These are phyloP conservation scores for Rhinatrema bivittatum DNA, from an alignment of 2,797 vertebrate genomes.

Conservation along the genomic window DNA sequence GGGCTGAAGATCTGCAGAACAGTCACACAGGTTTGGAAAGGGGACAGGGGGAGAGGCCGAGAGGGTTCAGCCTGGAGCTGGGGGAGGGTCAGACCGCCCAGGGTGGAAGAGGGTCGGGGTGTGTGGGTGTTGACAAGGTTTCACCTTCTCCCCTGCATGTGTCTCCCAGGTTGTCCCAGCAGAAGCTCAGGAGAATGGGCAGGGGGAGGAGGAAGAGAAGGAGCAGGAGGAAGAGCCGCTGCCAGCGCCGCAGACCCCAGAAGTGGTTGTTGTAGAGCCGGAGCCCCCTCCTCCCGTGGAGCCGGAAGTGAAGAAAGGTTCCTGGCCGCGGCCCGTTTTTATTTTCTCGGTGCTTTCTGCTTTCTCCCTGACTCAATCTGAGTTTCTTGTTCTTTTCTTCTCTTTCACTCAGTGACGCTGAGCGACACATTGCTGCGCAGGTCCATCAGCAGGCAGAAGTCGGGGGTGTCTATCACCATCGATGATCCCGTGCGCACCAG, in stretches of 20 bases:
- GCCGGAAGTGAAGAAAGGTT: conserved; percentile 72
- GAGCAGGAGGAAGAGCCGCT: conserved; percentile 56
- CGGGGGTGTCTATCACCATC: conserved; percentile 79
- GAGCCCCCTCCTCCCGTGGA: conserved; percentile 54
- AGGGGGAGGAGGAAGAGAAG: conserved; percentile 53
- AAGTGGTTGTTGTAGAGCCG: conserved; percentile 54
- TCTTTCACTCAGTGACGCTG: conserved; percentile 57
- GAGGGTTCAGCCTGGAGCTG: neutral
- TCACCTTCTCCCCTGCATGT: too few species aligned
- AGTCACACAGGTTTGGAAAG: conserved; percentile 73
- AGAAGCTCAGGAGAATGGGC: conserved; percentile 78
- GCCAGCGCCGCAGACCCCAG: conserved; percentile 51
- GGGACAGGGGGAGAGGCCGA: neutral
- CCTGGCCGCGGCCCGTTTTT: neutral
- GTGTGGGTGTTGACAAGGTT: neutral
- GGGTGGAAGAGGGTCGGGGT: too few species aligned
- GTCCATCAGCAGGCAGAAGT: conserved; percentile 85
- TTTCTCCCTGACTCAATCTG: neutral
- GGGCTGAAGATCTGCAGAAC: conserved; percentile 85
- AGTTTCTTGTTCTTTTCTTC: neutral
- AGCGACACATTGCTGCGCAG: conserved; percentile 77
- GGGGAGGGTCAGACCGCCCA: neutral
- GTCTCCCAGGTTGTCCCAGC: conserved; percentile 65
- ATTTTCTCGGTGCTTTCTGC: neutral
- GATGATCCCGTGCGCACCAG: conserved; percentile 76